Evolutionary conservation across 2,888 invertebrate species (phyloP).

Genomic region (Poecilobothrus nobilitatus): DNA sequence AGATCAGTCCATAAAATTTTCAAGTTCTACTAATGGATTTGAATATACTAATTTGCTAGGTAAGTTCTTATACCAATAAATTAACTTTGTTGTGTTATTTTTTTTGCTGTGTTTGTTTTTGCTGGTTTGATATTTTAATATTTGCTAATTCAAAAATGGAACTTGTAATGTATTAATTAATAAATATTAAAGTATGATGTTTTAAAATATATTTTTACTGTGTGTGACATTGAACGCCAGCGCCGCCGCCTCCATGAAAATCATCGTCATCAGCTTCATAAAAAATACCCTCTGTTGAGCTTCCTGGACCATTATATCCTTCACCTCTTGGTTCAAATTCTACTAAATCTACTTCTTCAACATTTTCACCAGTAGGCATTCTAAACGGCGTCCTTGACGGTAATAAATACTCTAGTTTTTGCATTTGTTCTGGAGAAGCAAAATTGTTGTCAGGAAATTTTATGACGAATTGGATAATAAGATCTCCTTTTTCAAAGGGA

Average conservation of each 20-base stretch:
- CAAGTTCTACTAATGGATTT: no score
- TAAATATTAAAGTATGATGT: no score
- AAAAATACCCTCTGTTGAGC: constrained; percentile 34
- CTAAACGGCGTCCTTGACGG: constrained; percentile 62
- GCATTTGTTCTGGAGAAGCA: constrained; percentile 55
- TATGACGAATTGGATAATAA: constrained; percentile 79
- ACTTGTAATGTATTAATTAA: no score
- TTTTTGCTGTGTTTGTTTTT: no score
- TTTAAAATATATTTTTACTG: constrained; percentile 55
- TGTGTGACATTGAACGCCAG: constrained; percentile 71
- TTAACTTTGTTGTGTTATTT: no score
- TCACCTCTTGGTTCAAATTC: constrained; percentile 61
- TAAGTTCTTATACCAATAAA: no score
- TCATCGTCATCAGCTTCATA: constrained; percentile 48
- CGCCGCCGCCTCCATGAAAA: constrained; percentile 41
- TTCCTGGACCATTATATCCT: constrained; percentile 60
- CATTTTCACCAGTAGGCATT: constrained; percentile 69
- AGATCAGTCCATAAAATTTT: no score
- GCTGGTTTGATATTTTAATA: no score
- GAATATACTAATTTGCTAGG: no score
- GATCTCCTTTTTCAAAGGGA: constrained; percentile 77
- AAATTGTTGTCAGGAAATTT: constrained; percentile 78
- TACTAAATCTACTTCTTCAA: constrained; percentile 75
- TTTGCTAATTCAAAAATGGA: no score
- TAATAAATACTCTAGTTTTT: constrained; percentile 64